These are phyloP conservation scores for Pediacus dermestoides DNA, from an alignment of 2,888 invertebrate genomes.

Conservation along the genomic window DNA sequence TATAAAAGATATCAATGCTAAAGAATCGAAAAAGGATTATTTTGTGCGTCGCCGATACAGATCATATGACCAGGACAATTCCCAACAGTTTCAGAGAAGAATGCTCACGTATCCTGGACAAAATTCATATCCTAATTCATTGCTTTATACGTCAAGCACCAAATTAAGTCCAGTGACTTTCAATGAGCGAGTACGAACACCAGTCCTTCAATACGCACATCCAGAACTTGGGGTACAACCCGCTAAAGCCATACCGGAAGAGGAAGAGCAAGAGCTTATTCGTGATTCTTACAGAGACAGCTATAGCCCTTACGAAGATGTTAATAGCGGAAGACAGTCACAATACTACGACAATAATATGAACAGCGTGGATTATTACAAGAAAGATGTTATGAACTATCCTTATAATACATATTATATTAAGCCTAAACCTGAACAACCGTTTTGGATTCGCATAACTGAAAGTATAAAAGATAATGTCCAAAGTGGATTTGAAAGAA, in stretches of 20 bases:
- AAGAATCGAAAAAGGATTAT: slow-evolving; percentile 61
- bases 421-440: slow-evolving; percentile 59
- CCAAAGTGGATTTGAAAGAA: slow-evolving; percentile 65
- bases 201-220: slow-evolving; percentile 75
- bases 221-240: slow-evolving; percentile 76
- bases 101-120: slow-evolving; percentile 67
- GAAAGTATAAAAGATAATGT: slow-evolving; percentile 71
- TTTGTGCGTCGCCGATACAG: slow-evolving; percentile 50
- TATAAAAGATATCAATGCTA: slow-evolving; percentile 64
- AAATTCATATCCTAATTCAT: slow-evolving; percentile 62
- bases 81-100: slow-evolving; percentile 62
- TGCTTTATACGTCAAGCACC: slow-evolving; percentile 60
- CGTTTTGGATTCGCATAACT: slow-evolving; percentile 70
- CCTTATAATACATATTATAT: slow-evolving; percentile 59
- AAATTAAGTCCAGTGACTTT: slow-evolving; percentile 58
- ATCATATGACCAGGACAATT: slow-evolving; percentile 53
- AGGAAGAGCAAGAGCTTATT: slow-evolving; percentile 37
- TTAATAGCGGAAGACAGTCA: slow-evolving; percentile 38
- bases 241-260: slow-evolving; percentile 58
- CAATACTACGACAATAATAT: slow-evolving; percentile 50
- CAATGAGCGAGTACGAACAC: slow-evolving; percentile 68
- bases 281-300: slow-evolving; percentile 36
- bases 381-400: slow-evolving; percentile 55
- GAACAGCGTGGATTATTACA: slow-evolving; percentile 49
- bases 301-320: slow-evolving; percentile 44